These are phyloP conservation scores for Mesoclemmys tuberculata DNA, from an alignment of 2,113 vertebrate genomes.

Conservation along the genomic window DNA sequence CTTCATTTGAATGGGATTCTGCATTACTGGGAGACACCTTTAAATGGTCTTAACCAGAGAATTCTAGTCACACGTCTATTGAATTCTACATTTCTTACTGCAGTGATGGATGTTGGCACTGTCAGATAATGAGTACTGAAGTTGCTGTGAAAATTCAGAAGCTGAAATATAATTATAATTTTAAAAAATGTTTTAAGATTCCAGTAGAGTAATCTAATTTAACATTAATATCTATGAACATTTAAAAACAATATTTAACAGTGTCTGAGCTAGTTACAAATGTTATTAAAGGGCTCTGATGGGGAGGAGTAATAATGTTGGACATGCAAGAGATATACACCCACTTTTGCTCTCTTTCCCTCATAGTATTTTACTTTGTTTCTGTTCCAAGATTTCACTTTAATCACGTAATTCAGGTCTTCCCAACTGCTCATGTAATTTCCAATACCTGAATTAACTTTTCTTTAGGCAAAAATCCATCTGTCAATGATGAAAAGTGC, in stretches of 20 bases:
- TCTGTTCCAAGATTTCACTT: constrained; percentile 3
- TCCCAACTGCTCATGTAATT: neutral
- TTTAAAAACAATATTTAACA: neutral
- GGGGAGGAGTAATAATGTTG: neutral
- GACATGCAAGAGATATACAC: neutral
- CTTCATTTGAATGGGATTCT: neutral
- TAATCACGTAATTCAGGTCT: neutral
- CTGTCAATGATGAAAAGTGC: neutral
- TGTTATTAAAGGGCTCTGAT: neutral
- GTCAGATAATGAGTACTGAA: neutral
- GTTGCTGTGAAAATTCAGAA: neutral
- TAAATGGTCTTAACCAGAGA: neutral
- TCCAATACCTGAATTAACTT: neutral
- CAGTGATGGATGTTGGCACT: neutral
- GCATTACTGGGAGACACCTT: neutral
- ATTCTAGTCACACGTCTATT: neutral
- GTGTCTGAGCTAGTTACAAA: neutral
- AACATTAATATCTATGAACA: neutral
- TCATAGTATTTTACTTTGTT: neutral
- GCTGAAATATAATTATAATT: neutral
- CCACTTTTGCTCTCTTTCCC: neutral
- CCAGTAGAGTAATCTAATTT: neutral
- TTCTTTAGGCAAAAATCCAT: neutral
- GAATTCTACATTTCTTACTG: neutral
- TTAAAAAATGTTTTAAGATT: neutral